Percentiles rank a stretch among this genome's conserved stretches.
These are phyloP conservation scores for Pelochelys cantorii DNA, from an alignment of 2,797 vertebrate species.

Conservation along the genomic window DNA sequence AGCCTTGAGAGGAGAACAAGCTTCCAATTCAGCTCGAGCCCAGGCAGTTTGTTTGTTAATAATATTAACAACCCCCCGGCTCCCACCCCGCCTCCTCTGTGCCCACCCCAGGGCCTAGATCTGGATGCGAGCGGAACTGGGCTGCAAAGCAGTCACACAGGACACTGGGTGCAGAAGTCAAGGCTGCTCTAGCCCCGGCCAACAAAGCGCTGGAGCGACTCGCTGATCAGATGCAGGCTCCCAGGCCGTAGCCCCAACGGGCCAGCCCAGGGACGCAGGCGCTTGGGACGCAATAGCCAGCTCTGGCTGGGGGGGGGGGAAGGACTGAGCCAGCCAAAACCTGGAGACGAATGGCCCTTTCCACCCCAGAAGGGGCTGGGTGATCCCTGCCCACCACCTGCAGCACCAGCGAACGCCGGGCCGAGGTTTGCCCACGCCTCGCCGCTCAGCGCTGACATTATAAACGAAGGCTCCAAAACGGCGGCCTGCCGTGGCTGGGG, in stretches of 20 bases:
- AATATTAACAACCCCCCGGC: not conserved
- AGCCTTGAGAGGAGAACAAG: slow-evolving; percentile 56
- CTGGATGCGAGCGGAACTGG: not conserved
- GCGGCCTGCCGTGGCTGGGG: too few relatives aligned
- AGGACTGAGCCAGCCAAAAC: not conserved
- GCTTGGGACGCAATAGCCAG: not conserved
- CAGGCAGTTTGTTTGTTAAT: not conserved
- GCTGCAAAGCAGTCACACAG: not conserved
- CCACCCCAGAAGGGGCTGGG: not conserved
- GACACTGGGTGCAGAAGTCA: not conserved
- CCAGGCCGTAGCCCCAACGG: not conserved
- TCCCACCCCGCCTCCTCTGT: accelerated
- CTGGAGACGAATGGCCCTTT: not conserved
- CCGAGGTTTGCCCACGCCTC: not conserved
- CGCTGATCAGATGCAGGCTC: not conserved
- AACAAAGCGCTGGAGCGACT: not conserved
- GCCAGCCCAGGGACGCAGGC: not conserved
- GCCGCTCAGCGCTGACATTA: not conserved
- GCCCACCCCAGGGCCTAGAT: not conserved
- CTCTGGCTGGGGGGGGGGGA: not conserved
- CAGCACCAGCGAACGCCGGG: too few relatives aligned
- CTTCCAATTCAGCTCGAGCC: not conserved
- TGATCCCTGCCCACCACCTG: not conserved
- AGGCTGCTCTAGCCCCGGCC: not conserved
- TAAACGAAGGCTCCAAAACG: not conserved